Evolutionary conservation across 2,888 invertebrate species (phyloP), one percentile per base, ranked within the genome.

Genomic region (Alloplasta piceator): DNA sequence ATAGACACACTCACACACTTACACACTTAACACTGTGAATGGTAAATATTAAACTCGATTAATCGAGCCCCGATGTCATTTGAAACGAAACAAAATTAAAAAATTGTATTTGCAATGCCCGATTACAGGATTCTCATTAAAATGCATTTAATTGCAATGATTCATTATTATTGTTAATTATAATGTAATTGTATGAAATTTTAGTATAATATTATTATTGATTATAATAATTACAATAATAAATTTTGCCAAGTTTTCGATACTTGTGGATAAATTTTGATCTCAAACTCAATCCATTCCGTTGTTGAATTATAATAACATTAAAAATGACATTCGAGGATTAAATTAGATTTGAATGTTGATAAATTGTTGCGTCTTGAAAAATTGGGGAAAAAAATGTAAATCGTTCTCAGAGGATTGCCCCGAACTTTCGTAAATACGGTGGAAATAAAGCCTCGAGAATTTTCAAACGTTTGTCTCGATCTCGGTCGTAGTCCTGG

Each of bases 401-500:
- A 26, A 12, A 4, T 60, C 14, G 6, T 39, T 39, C 6, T n/a
- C 14, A 6, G 7, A 43, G 39, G 63, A 9, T 39, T 66, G 43
- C 39, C 16, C n/a, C n/a, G 60, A 60, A n/a, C n/a, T n/a, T n/a
- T n/a, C 41, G 38, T 10, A n/a, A 36, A 43, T 56, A 10, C 39
- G 60, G 46, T 9, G 38, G 46, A 38, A 61, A 55, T 10, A 41
- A 9, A 41, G 56, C 41, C 58, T 68, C 39, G 9, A 67, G 72
- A 12, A 41, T 74, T 67, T 56, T 60, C 55, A 73, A 26, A 74
- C 78, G 74, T 68, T 63, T 71, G 63, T 77, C 61, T 77, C 75
- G 16, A 63, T 66, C 73, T 71, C 84, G 86, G 83, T 86, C 85
- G 85, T 83, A 87, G 87, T 85, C 87, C 85, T 87, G 87, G 89